These are phyloP conservation scores for Mylabris sibirica DNA, from an alignment of 2,888 invertebrate species.

Conservation along the genomic window DNA sequence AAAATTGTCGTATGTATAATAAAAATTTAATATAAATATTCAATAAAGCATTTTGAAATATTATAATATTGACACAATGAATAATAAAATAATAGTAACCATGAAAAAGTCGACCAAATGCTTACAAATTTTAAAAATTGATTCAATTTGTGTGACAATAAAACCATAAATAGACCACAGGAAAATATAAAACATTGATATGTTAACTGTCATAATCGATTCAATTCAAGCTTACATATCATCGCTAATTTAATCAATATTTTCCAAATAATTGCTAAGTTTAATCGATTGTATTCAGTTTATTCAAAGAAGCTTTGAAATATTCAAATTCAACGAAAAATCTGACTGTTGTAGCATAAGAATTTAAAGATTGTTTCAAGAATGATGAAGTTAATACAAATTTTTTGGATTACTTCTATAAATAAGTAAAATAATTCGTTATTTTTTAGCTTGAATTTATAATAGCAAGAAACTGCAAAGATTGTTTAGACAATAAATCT, in stretches of 20 bases:
- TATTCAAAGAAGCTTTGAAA: no score
- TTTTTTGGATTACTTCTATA: no score
- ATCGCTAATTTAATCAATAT: background rate
- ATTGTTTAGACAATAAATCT: no score
- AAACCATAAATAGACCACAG: background rate
- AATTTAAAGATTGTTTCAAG: no score
- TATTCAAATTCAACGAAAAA: no score
- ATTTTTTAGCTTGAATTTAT: no score
- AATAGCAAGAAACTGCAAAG: no score
- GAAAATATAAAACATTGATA: background rate
- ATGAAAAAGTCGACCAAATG: background rate
- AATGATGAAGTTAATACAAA: no score
- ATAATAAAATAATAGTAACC: background rate
- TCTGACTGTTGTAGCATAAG: no score
- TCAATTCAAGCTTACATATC: background rate
- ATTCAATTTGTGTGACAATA: background rate
- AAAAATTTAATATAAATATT: background rate
- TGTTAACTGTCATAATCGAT: background rate
- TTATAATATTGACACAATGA: background rate
- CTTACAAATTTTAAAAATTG: background rate
- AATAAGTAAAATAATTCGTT: no score
- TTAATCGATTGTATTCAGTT: no score
- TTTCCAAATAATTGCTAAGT: background rate
- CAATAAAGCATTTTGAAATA: background rate
- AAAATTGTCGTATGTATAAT: no score